Conservation (phyloP, 2,797 vertebrate genomes). For the Microhierax caerulescens region DNA sequence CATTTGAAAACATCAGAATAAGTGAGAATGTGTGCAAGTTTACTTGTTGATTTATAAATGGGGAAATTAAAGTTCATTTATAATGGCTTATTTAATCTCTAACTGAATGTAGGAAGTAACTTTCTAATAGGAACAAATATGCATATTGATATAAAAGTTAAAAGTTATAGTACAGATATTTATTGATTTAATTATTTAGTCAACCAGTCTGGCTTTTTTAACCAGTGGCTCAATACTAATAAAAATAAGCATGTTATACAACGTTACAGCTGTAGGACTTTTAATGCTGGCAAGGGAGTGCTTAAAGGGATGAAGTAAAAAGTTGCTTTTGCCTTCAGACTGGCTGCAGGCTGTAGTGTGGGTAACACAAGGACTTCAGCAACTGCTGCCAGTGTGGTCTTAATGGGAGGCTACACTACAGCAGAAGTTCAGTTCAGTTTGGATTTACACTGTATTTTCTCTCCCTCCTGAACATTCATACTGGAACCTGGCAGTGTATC, state of each 20-base stretch:
- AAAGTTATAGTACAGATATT: background rate
- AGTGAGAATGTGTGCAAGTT: background rate
- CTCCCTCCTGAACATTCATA: background rate
- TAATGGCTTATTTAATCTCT: background rate
- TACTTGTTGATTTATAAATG: background rate
- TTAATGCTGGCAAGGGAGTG: background rate
- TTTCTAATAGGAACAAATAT: background rate
- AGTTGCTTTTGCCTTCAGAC: background rate
- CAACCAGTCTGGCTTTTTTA: background rate
- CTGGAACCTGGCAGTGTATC: background rate
- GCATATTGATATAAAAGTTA: background rate
- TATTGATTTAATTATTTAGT: background rate
- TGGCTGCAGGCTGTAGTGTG: background rate
- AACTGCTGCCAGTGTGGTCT: background rate
- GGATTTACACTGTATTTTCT: conserved; percentile 44
- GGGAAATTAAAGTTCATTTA: background rate
- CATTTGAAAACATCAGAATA: background rate
- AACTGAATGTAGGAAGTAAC: background rate
- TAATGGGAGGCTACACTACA: conserved; percentile 38
- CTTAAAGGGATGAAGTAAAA: background rate
- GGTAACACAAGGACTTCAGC: background rate
- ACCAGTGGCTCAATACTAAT: background rate
- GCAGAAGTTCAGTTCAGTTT: conserved; percentile 50
- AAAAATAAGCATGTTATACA: background rate
- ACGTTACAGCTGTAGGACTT: background rate